These are phyloP conservation scores for Cheilosia pagana DNA, from an alignment of 2,888 invertebrate species.

Conservation along the genomic window DNA sequence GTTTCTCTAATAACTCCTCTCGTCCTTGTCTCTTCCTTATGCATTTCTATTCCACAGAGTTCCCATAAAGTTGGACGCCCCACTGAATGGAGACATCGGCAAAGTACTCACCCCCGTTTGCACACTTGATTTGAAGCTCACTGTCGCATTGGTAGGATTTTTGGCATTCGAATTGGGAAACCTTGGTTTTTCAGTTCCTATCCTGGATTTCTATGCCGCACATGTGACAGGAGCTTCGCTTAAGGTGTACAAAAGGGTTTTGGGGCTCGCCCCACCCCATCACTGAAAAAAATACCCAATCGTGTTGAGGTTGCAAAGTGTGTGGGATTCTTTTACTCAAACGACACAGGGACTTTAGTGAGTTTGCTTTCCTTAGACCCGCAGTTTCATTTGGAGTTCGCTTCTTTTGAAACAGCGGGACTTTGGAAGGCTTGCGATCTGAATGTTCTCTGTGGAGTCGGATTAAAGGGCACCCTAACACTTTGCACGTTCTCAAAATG, in stretches of 20 bases:
- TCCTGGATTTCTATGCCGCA: constrained; percentile 30
- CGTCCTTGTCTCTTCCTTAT: constrained; percentile 15
- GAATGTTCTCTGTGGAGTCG: constrained; percentile 20
- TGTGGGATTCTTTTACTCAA: constrained; percentile 6
- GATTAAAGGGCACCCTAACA: constrained; percentile 17
- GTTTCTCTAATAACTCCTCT: neutral
- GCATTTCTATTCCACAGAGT: neutral
- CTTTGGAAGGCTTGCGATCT: constrained; percentile 15
- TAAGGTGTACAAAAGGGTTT: constrained; percentile 65
- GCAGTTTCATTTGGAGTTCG: constrained; percentile 18
- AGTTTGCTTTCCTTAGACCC: neutral
- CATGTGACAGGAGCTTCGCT: neutral
- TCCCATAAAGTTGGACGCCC: constrained; percentile 13
- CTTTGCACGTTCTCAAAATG: constrained; percentile 71
- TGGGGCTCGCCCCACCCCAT: constrained; percentile 57
- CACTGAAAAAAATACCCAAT: constrained; percentile 37
- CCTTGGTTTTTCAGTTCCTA: constrained; percentile 23
- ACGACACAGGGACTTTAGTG: neutral
- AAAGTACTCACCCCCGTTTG: constrained; percentile 69
- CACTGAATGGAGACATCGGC: constrained; percentile 40
- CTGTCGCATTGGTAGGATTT: constrained; percentile 14
- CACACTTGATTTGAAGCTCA: constrained; percentile 35
- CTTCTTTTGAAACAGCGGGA: neutral
- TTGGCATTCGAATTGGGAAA: constrained; percentile 22
- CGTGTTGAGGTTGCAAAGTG: constrained; percentile 68